Percentiles rank a stretch among this genome's conserved stretches.
Evolutionary conservation across 2,888 invertebrate species (phyloP).

Genomic region (Leucania comma): DNA sequence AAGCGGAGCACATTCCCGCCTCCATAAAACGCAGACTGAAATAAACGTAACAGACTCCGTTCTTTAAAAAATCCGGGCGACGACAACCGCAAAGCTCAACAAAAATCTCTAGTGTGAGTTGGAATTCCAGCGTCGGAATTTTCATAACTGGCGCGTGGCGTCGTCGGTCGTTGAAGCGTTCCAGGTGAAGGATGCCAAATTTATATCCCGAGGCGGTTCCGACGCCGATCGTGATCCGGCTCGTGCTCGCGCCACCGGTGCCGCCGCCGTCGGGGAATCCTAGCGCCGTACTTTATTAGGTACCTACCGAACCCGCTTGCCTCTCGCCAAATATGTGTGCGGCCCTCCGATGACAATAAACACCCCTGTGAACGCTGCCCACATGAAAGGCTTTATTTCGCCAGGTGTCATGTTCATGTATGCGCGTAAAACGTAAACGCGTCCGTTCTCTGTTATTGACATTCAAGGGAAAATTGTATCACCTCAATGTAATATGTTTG

Average conservation of each 20-base stretch:
- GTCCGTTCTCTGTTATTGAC: slow-evolving; percentile 73
- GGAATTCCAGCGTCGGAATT: slow-evolving; percentile 88
- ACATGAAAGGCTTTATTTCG: slow-evolving; percentile 80
- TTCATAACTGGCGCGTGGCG: slow-evolving; percentile 86
- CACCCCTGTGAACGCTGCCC: slow-evolving; percentile 77
- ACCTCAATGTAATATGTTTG: slow-evolving; percentile 45
- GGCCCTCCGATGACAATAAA: slow-evolving; percentile 80
- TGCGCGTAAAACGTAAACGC: slow-evolving; percentile 76
- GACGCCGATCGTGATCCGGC: slow-evolving; percentile 75
- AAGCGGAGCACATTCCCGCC: slow-evolving; percentile 88
- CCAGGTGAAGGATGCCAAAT: slow-evolving; percentile 84
- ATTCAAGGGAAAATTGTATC: slow-evolving; percentile 64
- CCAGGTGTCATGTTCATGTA: slow-evolving; percentile 79
- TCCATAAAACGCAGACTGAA: slow-evolving; percentile 88
- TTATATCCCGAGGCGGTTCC: slow-evolving; percentile 80
- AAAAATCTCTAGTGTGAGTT: slow-evolving; percentile 88
- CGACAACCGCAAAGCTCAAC: slow-evolving; percentile 88
- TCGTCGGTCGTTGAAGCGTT: slow-evolving; percentile 79
- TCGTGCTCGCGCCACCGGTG: slow-evolving; percentile 63
- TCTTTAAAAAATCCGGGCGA: slow-evolving; percentile 86
- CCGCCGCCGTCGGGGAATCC: slow-evolving; percentile 70
- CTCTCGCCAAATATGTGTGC: slow-evolving; percentile 79
- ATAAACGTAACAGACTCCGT: slow-evolving; percentile 87
- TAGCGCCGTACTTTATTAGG: slow-evolving; percentile 79
- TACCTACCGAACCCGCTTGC: slow-evolving; percentile 69